A percentile compares a stretch with the other conserved stretches of the same genome.
Evolutionary conservation across 2,888 invertebrate species (phyloP).

Genomic region (Notodonta dromedarius): DNA sequence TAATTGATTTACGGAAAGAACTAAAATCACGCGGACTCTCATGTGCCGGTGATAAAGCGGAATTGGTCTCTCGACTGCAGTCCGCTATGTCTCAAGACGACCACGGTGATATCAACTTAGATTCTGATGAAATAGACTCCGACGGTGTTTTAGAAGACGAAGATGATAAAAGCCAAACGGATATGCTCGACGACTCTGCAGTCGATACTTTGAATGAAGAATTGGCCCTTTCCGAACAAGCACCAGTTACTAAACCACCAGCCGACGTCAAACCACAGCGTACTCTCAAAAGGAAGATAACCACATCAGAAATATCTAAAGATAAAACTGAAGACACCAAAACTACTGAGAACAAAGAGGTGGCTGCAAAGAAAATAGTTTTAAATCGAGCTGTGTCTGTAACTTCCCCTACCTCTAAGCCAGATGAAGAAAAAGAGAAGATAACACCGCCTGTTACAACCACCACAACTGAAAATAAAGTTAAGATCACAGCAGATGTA

Average conservation of each 20-base stretch:
- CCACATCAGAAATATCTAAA: constrained; percentile 49
- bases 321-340: constrained; percentile 48
- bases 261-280: constrained; percentile 57
- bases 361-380: constrained; percentile 85
- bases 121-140: constrained; percentile 81
- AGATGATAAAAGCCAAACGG: constrained; percentile 77
- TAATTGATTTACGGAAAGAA: constrained; percentile 93
- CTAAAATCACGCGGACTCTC: constrained; percentile 90
- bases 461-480: constrained; percentile 54
- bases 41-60: constrained; percentile 91
- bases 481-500: constrained; percentile 69
- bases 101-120: constrained; percentile 67
- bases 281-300: constrained; percentile 67
- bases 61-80: constrained; percentile 90
- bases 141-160: constrained; percentile 82
- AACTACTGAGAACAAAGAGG: constrained; percentile 64
- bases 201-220: constrained; percentile 73
- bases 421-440: constrained; percentile 43
- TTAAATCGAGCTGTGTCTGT: constrained; percentile 82
- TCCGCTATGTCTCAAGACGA: constrained; percentile 78
- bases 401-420: constrained; percentile 44
- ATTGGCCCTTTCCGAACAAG: constrained; percentile 62
- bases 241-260: constrained; percentile 46
- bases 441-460: constrained; percentile 38
- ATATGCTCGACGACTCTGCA: constrained; percentile 68